Conservation (phyloP, 2,888 invertebrate genomes). For the Cylindroiulus punctatus region DNA sequence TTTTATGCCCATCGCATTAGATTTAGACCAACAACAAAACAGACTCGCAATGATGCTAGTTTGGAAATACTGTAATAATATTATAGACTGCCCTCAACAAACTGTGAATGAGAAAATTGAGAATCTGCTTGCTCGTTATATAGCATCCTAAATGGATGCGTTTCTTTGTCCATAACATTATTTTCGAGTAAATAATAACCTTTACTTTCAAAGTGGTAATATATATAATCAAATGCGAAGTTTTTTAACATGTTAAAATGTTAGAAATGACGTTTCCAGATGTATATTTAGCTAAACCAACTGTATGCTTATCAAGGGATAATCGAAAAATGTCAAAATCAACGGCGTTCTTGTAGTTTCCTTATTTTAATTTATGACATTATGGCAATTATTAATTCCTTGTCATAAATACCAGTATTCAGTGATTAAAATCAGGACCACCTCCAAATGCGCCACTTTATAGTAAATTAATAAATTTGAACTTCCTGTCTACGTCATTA, state of each 20-base stretch:
- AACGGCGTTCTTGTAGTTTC: neutral
- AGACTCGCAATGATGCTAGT: neutral
- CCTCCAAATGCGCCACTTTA: neutral
- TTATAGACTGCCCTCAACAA: too few relatives aligned
- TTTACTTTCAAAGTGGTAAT: neutral
- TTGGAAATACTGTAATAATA: too few relatives aligned
- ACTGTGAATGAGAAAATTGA: neutral
- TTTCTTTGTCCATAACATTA: neutral
- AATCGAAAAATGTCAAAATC: neutral
- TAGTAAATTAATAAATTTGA: neutral
- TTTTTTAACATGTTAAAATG: too few relatives aligned
- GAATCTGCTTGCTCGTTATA: neutral
- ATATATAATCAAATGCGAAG: neutral
- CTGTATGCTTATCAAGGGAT: neutral
- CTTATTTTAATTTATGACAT: neutral
- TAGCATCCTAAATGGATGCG: neutral
- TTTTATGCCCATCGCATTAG: neutral
- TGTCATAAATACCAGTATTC: neutral
- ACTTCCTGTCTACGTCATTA: neutral
- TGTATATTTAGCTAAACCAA: neutral
- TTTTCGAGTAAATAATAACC: neutral
- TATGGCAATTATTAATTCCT: neutral
- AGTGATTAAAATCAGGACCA: neutral
- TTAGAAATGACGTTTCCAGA: neutral
- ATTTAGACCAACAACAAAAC: neutral